These are phyloP conservation scores for Odiellus spinosus DNA, from an alignment of 2,888 invertebrate genomes.

Conservation along the genomic window DNA sequence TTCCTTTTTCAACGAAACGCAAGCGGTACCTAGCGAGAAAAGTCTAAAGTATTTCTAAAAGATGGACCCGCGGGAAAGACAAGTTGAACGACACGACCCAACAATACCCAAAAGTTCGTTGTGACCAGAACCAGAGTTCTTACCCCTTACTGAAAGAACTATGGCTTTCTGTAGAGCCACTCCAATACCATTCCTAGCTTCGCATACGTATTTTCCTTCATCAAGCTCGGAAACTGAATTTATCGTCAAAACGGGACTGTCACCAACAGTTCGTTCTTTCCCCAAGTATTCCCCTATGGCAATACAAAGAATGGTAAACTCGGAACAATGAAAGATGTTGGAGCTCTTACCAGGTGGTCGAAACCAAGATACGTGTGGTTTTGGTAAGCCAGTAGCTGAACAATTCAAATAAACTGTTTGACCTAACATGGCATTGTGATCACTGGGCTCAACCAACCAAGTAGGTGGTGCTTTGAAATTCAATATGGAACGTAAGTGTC, in stretches of 20 bases:
- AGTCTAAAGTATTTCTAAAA: too few relatives aligned
- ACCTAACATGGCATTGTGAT: conserved; percentile 2
- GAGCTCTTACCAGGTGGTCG: neutral
- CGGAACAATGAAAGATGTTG: too few relatives aligned
- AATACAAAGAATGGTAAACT: too few relatives aligned
- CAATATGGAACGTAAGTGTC: neutral
- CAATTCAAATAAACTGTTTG: conserved; percentile 1
- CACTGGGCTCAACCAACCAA: conserved; percentile 7
- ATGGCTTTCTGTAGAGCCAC: conserved; percentile 6
- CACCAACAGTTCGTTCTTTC: too few relatives aligned
- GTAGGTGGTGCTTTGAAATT: conserved; percentile 5
- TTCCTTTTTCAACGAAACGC: too few relatives aligned
- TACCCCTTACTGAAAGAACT: conserved; percentile 10
- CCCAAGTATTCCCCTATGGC: too few relatives aligned
- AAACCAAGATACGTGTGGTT: conserved; percentile 7
- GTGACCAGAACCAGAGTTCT: neutral
- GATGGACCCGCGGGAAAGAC: too few relatives aligned
- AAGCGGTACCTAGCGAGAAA: too few relatives aligned
- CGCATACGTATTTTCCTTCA: conserved; percentile 9
- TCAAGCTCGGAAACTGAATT: neutral
- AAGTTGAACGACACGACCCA: too few relatives aligned
- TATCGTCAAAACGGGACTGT: too few relatives aligned
- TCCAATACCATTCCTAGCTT: conserved; percentile 12
- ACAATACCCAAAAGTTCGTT: too few relatives aligned
- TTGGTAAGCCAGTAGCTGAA: conserved; percentile 7